Percentiles rank a stretch among this genome's conserved stretches.
Evolutionary conservation across 2,888 invertebrate species (phyloP).

Genomic region (Zonitis immaculata): DNA sequence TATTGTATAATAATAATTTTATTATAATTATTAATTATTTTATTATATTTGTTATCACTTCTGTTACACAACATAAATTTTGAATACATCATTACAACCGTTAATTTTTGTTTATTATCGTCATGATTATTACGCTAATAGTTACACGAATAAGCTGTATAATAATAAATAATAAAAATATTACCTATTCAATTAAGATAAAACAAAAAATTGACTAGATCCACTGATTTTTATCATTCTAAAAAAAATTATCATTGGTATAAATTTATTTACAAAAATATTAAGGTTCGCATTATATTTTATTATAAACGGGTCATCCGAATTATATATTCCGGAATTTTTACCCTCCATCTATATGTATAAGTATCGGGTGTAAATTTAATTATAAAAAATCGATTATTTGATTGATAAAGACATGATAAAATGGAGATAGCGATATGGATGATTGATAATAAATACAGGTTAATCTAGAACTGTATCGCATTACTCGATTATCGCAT

Average conservation of each 20-base stretch:
- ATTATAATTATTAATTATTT: background rate
- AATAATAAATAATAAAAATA: slow-evolving; percentile 20
- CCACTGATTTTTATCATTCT: too few relatives aligned
- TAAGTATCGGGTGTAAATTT: too few relatives aligned
- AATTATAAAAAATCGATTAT: background rate
- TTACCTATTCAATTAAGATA: background rate
- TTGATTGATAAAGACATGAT: background rate
- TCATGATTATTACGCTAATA: background rate
- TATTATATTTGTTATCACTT: background rate
- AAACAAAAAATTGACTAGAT: slow-evolving; percentile 20
- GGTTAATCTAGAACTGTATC: background rate
- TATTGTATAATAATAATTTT: background rate
- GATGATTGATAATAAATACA: background rate
- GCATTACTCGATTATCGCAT: too few relatives aligned
- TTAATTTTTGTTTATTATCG: background rate
- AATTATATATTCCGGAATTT: too few relatives aligned
- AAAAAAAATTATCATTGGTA: too few relatives aligned
- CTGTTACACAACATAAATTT: background rate
- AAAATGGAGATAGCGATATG: background rate
- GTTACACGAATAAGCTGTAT: slow-evolving; percentile 19
- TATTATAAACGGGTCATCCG: background rate
- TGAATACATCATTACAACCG: background rate
- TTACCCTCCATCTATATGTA: too few relatives aligned
- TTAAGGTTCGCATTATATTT: background rate
- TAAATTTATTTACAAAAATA: background rate